Conservation (phyloP, 2,888 invertebrate species). For the Sarcophaga carnaria region DNA sequence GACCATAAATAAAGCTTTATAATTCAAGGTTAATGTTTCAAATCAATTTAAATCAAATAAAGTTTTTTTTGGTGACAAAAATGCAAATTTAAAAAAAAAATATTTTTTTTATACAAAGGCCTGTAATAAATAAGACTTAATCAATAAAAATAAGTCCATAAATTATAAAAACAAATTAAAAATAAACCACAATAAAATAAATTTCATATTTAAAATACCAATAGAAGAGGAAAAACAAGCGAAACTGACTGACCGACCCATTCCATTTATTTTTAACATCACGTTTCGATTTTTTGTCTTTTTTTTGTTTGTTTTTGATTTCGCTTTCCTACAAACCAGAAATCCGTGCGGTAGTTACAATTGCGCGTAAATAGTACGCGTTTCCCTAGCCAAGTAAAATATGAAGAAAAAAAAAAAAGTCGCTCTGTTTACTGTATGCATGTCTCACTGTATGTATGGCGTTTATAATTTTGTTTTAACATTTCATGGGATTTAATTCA, state of each 20-base stretch:
- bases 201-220: neutral
- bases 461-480: slow-evolving; percentile 16
- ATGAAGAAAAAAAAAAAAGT: neutral
- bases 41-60: slow-evolving; percentile 10
- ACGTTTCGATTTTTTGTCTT: slow-evolving; percentile 44
- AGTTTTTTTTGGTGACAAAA: slow-evolving; percentile 17
- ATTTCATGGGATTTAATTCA: slow-evolving; percentile 44
- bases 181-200: neutral
- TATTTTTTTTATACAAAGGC: neutral
- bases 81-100: slow-evolving; percentile 38
- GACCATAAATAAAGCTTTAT: slow-evolving; percentile 35
- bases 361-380: slow-evolving; percentile 37
- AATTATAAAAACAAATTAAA: neutral
- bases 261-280: slow-evolving; percentile 43
- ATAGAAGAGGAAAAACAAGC: neutral
- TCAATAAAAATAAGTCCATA: neutral
- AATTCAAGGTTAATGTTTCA: slow-evolving; percentile 55
- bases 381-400: slow-evolving; percentile 19
- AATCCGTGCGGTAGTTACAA: slow-evolving; percentile 47
- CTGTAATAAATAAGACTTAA: too few species aligned
- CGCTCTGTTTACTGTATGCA: too few species aligned
- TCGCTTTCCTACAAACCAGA: slow-evolving; percentile 34
- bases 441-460: neutral
- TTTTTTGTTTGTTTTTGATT: neutral
- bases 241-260: slow-evolving; percentile 10